Evolutionary conservation across 1,140 invertebrate genomes (phyloP), one percentile per base, ranked within the genome.

Genomic region (Drosophila kanapiae): DNA sequence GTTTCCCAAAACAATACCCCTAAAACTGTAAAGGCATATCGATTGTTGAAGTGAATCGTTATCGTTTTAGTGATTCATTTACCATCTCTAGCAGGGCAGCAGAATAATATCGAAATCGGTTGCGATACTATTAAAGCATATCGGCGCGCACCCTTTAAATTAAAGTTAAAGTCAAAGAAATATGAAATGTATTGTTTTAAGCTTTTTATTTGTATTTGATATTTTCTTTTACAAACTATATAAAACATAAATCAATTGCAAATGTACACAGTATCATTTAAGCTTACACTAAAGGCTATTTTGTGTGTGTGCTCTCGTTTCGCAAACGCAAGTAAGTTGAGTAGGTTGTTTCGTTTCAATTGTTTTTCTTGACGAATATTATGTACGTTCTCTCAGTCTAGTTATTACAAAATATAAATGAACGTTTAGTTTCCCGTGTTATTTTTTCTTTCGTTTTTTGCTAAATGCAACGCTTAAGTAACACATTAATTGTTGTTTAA

Each of bases 401-500:
- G 80, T 80, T 67, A 38, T 49, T 74, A 74, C 23, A 76, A 82
- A 80, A 61, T 51, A 80, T 64, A 77, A 27, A 35, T 59, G 43
- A 72, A 72, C 45, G 43, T 31, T 37, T n/a, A 49, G 42, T 59
- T 72, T 16, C 23, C 18, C 31, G 33, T 14, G 69, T 64, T 69
- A 57, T 65, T 64, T 65, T 54, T 61, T 51, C 43, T 72, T 27
- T 9, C n/a, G n/a, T n/a, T 40, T 70, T 69, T 45, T 57, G 59
- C 81, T 90, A 90, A 90, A 91, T 90, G 85, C 85, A 91, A 80
- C 64, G 45, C 56, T 91, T 82, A 90, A 91, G 75, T 91, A 91
- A 82, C 78, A 82, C 78, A 82, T 74, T 78, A 72, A 62, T 58
- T 76, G 72, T 37, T 67, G 60, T 56, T 68, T 65, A 53, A 53